A percentile compares a stretch with the other conserved stretches of the same genome.
Evolutionary conservation across 2,888 invertebrate genomes (phyloP).

Genomic region (Leucania comma): DNA sequence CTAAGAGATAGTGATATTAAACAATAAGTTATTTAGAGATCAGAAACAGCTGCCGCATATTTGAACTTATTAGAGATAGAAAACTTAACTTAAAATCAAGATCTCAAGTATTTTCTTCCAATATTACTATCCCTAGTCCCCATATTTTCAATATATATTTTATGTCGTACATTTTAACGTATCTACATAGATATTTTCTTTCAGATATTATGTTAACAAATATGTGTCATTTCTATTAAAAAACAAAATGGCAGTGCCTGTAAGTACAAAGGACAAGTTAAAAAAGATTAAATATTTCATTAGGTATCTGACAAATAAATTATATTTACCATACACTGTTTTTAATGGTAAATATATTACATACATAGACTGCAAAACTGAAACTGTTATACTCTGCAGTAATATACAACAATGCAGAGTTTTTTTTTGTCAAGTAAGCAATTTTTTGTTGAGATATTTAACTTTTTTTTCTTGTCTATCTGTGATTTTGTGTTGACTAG

Average conservation of each 20-base stretch:
- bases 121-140: constrained; percentile 40
- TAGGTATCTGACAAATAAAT: not conserved
- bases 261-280: constrained; percentile 4
- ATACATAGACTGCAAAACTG: constrained; percentile 11
- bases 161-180: constrained; percentile 59
- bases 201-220: constrained; percentile 44
- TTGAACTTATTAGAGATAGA: not conserved
- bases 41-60: constrained; percentile 6
- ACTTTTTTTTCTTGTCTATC: constrained; percentile 2
- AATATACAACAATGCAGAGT: too few relatives aligned
- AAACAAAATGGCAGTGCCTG: constrained; percentile 27
- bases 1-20: constrained; percentile 54
- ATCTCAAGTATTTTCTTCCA: constrained; percentile 19
- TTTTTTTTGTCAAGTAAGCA: not conserved
- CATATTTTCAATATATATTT: constrained; percentile 56
- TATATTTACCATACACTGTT: not conserved
- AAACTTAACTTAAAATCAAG: constrained; percentile 11
- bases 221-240: constrained; percentile 21
- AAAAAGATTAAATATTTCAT: constrained; percentile 30
- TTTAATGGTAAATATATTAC: not conserved
- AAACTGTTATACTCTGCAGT: too few relatives aligned
- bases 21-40: constrained; percentile 35
- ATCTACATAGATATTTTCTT: constrained; percentile 62
- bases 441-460: constrained; percentile 15
- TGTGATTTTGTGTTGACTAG: constrained; percentile 39